phyloP scores from a whole-genome alignment of 2,113 vertebrate genomes.

The Semnornis frantzii region DNA sequence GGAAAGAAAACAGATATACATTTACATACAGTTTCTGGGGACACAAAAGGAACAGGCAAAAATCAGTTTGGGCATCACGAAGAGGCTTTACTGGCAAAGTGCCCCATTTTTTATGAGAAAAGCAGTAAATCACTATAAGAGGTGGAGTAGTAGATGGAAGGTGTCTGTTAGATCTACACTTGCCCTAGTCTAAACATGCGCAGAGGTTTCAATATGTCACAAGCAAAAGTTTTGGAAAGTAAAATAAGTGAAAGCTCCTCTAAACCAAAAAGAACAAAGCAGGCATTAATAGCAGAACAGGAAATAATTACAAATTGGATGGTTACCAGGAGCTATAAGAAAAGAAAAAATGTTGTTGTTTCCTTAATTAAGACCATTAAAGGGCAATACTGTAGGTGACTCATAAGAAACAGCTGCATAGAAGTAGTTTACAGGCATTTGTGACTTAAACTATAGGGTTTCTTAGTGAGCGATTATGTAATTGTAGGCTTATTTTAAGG shows the following conservation, averaged over 20 bases:
- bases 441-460: not conserved
- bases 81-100: not conserved
- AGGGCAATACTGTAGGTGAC: not conserved
- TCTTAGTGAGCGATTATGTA: not conserved
- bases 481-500: not conserved
- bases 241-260: not conserved
- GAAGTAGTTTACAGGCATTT: not conserved
- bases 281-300: not conserved
- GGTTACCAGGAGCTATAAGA: not conserved
- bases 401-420: not conserved
- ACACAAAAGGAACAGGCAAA: not conserved
- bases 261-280: not conserved
- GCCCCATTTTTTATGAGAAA: not conserved
- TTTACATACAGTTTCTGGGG: not conserved
- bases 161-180: not conserved
- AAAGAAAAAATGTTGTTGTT: not conserved
- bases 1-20: not conserved
- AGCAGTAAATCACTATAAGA: not conserved
- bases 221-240: not conserved
- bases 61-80: not conserved
- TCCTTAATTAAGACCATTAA: not conserved
- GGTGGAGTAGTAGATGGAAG: not conserved
- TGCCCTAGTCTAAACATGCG: rapidly evolving
- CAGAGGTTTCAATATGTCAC: not conserved
- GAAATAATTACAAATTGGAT: not conserved